phyloP scores from a whole-genome alignment of 2,888 invertebrate species.

The Caenorhabditis panamensis region DNA sequence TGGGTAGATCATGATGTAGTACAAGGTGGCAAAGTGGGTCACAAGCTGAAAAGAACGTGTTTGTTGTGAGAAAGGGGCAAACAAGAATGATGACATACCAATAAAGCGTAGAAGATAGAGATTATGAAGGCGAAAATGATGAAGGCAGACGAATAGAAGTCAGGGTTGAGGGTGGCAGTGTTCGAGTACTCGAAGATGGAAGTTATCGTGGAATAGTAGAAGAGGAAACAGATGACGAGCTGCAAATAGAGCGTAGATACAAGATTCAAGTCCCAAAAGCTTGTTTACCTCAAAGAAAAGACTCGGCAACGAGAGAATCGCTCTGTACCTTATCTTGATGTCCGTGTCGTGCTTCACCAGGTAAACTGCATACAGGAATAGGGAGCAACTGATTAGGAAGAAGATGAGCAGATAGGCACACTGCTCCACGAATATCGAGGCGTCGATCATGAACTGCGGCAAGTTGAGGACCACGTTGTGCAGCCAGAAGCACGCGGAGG shows the following conservation, averaged over 20 bases:
- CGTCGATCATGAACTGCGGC: slow-evolving; percentile 33
- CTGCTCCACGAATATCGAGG: slow-evolving; percentile 41
- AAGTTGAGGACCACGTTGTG: slow-evolving; percentile 30
- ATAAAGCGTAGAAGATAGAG: slow-evolving; percentile 46
- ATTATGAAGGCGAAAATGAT: slow-evolving; percentile 54
- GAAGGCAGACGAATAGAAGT: slow-evolving; percentile 45
- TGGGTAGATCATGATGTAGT: slow-evolving; percentile 49
- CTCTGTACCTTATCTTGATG: slow-evolving; percentile 28
- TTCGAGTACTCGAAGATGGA: slow-evolving; percentile 38
- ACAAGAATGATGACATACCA: slow-evolving; percentile 13
- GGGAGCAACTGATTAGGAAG: slow-evolving; percentile 28
- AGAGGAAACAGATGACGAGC: slow-evolving; percentile 46
- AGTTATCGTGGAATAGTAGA: slow-evolving; percentile 41
- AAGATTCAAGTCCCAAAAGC: neutral
- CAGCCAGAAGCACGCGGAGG: slow-evolving; percentile 49
- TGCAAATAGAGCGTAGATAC: slow-evolving; percentile 7
- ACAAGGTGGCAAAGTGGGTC: slow-evolving; percentile 43
- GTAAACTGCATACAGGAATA: slow-evolving; percentile 49
- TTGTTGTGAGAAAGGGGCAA: neutral
- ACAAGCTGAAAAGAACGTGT: slow-evolving; percentile 40
- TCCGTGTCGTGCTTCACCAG: slow-evolving; percentile 24
- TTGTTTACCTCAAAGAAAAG: slow-evolving; percentile 48
- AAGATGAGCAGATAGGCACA: slow-evolving; percentile 51
- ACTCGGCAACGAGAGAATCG: slow-evolving; percentile 43
- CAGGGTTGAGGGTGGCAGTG: slow-evolving; percentile 21